phyloP scores from a whole-genome alignment of 2,113 vertebrate genomes.

The Coptodon bakossiorum region DNA sequence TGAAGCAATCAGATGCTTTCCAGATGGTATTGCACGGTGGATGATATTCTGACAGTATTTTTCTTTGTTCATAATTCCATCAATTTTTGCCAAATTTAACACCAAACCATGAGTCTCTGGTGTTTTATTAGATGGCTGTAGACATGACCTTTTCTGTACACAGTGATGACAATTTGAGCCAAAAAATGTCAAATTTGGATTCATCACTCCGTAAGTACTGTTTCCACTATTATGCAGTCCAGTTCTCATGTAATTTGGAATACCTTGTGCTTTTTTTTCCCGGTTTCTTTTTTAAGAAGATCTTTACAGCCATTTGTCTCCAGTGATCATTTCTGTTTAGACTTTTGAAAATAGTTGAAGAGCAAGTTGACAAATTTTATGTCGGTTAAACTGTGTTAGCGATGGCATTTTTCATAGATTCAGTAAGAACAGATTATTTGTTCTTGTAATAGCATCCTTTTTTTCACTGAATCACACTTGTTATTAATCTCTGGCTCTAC shows the following conservation, averaged over 20 bases:
- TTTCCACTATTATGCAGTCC: not conserved
- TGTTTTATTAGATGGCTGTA: not conserved
- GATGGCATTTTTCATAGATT: not conserved
- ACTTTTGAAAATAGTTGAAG: not conserved
- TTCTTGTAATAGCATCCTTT: not conserved
- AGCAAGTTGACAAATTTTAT: not conserved
- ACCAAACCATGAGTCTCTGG: not conserved
- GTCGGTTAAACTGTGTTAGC: not conserved
- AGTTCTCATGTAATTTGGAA: not conserved
- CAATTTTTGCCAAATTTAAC: not conserved
- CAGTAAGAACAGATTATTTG: not conserved
- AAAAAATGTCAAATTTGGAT: too few relatives aligned
- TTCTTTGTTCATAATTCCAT: not conserved
- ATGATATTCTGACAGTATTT: not conserved
- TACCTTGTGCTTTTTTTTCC: rapidly evolving
- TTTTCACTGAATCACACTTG: not conserved
- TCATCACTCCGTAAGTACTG: not conserved
- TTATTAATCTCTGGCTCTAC: not conserved
- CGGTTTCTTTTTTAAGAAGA: not conserved
- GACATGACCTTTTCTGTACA: not conserved
- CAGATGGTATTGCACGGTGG: not conserved
- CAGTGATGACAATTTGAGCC: too few relatives aligned
- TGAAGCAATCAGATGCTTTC: not conserved
- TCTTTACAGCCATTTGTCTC: not conserved
- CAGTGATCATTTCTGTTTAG: not conserved